Evolutionary conservation across 2,113 vertebrate genomes (phyloP).

Genomic region (Osmerus eperlanus): DNA sequence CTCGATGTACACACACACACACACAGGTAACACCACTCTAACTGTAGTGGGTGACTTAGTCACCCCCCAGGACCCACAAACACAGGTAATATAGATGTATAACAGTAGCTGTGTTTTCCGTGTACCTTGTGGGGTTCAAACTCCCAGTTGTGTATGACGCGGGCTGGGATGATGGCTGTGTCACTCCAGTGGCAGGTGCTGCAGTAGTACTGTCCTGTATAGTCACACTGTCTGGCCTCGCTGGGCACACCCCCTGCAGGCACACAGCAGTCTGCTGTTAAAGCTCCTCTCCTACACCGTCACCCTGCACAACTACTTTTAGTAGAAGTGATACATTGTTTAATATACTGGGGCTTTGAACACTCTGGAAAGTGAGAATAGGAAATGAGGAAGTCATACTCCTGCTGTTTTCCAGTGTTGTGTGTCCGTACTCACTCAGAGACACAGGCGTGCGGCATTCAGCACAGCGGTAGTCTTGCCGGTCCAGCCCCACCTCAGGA

Average conservation of each 20-base stretch:
- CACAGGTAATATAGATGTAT: too few species aligned
- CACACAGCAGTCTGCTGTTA: background rate
- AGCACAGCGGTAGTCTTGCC: constrained; percentile 92
- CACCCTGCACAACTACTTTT: too few species aligned
- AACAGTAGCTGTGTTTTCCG: background rate
- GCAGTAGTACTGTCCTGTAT: constrained; percentile 96
- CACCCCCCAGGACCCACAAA: background rate
- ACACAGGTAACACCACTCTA: background rate
- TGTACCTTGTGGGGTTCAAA: constrained; percentile 90
- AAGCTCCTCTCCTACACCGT: background rate
- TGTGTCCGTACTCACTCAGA: constrained; percentile 78
- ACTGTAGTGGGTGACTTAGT: too few species aligned
- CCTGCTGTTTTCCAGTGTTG: background rate
- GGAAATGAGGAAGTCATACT: background rate
- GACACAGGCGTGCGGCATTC: constrained; percentile 90
- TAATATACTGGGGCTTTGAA: too few species aligned
- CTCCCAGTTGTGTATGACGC: constrained; percentile 98
- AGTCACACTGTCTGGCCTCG: constrained; percentile 95
- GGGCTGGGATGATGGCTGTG: constrained; percentile 84
- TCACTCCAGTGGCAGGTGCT: constrained; percentile 98
- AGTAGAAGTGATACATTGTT: too few species aligned
- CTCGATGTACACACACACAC: background rate
- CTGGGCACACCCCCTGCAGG: constrained; percentile 82
- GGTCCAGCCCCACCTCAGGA: constrained; percentile 89
- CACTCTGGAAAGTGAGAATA: too few species aligned